Conservation (phyloP, 2,113 vertebrate species). For the Nannospalax galili region DNA sequence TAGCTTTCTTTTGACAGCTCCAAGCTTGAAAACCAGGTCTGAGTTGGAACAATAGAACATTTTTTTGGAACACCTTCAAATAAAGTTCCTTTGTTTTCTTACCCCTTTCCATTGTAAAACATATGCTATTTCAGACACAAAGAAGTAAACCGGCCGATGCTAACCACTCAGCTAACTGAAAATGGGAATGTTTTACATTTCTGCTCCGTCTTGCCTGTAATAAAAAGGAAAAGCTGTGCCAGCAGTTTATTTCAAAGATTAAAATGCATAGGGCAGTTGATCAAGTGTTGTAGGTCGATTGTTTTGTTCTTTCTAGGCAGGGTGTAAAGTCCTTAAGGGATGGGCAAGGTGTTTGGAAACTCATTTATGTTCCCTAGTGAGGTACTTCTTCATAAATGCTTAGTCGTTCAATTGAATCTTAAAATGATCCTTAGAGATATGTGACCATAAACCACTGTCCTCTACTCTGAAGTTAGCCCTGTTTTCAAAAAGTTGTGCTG, state of each 20-base stretch:
- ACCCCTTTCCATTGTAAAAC: not conserved
- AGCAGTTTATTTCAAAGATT: slow-evolving; percentile 21
- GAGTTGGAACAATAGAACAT: not conserved
- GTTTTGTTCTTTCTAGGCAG: slow-evolving; percentile 16
- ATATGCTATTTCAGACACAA: not conserved
- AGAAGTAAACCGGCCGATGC: not conserved
- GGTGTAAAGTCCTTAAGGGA: not conserved
- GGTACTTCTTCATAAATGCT: slow-evolving; percentile 32
- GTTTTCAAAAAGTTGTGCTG: not conserved
- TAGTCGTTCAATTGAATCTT: slow-evolving; percentile 40
- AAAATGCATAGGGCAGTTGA: not conserved
- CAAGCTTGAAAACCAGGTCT: not conserved
- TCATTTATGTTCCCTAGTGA: not conserved
- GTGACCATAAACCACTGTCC: not conserved
- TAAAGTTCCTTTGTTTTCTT: slow-evolving; percentile 26
- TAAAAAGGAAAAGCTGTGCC: not conserved
- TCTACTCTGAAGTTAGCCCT: not conserved
- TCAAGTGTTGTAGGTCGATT: not conserved
- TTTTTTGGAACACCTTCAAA: slow-evolving; percentile 24
- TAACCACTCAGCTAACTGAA: not conserved
- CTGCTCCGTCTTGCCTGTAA: not conserved
- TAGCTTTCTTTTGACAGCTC: not conserved
- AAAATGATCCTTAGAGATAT: not conserved
- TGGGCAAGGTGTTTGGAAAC: not conserved
- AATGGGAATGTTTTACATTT: not conserved